phyloP scores from a whole-genome alignment of 2,888 invertebrate species.

The Meghimatium bilineatum region DNA sequence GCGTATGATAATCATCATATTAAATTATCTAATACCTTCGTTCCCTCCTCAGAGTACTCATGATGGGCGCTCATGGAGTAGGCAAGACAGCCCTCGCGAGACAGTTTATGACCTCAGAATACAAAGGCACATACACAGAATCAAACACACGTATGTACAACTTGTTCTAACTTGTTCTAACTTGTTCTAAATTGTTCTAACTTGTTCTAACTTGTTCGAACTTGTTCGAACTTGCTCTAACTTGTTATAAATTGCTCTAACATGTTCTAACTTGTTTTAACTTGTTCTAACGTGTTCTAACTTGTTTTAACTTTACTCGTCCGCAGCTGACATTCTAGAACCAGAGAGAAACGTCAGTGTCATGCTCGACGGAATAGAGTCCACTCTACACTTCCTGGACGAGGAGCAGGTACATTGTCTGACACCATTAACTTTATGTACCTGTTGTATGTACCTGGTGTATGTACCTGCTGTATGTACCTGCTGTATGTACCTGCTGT shows the following conservation, averaged over 20 bases:
- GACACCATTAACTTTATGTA: too few species aligned
- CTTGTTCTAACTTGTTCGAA: background rate
- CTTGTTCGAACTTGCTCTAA: background rate
- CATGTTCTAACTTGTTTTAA: background rate
- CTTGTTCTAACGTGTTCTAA: background rate
- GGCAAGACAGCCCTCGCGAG: constrained; percentile 85
- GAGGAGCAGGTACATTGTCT: constrained; percentile 42
- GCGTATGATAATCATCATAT: background rate
- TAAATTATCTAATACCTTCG: background rate
- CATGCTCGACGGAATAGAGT: constrained; percentile 42
- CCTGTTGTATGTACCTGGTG: too few species aligned
- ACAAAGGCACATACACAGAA: constrained; percentile 79
- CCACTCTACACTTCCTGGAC: constrained; percentile 41
- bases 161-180: too few species aligned
- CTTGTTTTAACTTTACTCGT: background rate
- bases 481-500: too few species aligned
- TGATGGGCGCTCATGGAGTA: constrained; percentile 83
- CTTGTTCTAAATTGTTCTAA: too few species aligned
- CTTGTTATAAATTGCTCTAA: too few species aligned
- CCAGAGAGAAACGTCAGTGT: constrained; percentile 46
- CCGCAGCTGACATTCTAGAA: constrained; percentile 42
- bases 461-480: too few species aligned
- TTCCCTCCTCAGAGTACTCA: constrained; percentile 79
- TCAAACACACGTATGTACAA: constrained; percentile 50
- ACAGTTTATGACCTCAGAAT: constrained; percentile 85